Evolutionary conservation across 2,113 vertebrate genomes (phyloP).

Genomic region (Melanostigma gelatinosum): DNA sequence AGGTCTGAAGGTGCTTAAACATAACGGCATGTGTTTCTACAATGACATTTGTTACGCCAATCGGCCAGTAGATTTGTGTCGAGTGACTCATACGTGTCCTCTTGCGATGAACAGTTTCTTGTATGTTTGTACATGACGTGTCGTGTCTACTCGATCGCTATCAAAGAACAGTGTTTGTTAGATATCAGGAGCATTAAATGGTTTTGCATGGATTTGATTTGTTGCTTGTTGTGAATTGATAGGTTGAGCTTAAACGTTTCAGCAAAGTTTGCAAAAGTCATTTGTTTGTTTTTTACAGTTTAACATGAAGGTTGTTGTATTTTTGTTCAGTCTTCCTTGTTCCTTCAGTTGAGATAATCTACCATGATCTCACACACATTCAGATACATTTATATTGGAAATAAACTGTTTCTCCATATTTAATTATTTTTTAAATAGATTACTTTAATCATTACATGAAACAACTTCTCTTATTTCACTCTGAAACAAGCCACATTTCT

Average conservation of each 20-base stretch:
- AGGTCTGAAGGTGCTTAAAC: conserved; percentile 32
- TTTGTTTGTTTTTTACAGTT: not conserved
- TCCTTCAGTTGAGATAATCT: not conserved
- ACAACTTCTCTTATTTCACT: not conserved
- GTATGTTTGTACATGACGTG: conserved; percentile 66
- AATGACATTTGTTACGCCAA: not conserved
- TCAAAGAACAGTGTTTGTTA: conserved; percentile 58
- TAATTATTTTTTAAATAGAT: not conserved
- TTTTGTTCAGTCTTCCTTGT: not conserved
- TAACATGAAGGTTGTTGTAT: not conserved
- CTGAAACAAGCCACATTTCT: not conserved
- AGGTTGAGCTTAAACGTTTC: not conserved
- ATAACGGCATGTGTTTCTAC: conserved; percentile 5
- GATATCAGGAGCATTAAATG: conserved; percentile 65
- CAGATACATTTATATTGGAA: not conserved
- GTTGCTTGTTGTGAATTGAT: conserved; percentile 6
- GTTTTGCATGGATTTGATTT: conserved; percentile 63
- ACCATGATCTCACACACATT: not conserved
- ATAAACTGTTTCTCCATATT: not conserved
- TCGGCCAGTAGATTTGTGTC: conserved; percentile 17
- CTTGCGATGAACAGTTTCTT: conserved; percentile 48
- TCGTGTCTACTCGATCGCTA: conserved; percentile 38
- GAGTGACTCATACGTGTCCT: conserved; percentile 46
- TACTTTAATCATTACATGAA: not conserved
- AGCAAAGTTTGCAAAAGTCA: not conserved